Evolutionary conservation across 1,140 invertebrate genomes (phyloP), one percentile per base, ranked within the genome.

Genomic region (Piezodorus guildinii): DNA sequence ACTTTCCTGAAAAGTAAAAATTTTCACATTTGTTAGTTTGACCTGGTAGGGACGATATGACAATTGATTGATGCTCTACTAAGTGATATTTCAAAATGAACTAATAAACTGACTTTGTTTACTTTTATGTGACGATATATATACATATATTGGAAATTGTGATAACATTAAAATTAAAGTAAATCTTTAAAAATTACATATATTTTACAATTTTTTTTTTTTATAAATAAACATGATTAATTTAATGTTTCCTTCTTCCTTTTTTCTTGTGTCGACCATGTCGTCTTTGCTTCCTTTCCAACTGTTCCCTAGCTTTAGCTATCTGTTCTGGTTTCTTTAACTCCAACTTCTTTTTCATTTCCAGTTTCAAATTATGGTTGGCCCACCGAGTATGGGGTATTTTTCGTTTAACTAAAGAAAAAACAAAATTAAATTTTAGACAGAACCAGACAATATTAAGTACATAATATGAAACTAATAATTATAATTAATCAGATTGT

Each of bases 281-380:
- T n/a, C 63, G 67, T 56, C 62, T 54, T 52, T 62, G 60, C n/a
- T 65, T 65, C 23, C 66, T 66, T 61, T 70, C 70, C 61, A 69
- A 66, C 9, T 70, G 67, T 58, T 68, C 67, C 49, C 70, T 68
- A 34, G 67, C 66, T 64, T 70, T 71, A 0, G 69, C 60, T 19
- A 71, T 70, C 30, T 70, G 70, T 39, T 70, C 67, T 10, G 69
- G 44, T 59, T 51, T 65, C 62, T 70, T 62, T 58, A 67, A 46
- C 44, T 65, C 51, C 30, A 65, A 52, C 62, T 67, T 64, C 65
- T 62, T 66, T 64, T 58, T 66, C 52, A 68, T 59, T 49, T 66
- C 45, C 19, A 68, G 27, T 67, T 70, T 71, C 1, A 67, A 27
- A 27, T 71, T 71, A 44, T 72, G 69, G 21, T 65, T 60, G 21